phyloP scores from a whole-genome alignment of 2,113 vertebrate genomes.

The Pygathrix nemaeus region DNA sequence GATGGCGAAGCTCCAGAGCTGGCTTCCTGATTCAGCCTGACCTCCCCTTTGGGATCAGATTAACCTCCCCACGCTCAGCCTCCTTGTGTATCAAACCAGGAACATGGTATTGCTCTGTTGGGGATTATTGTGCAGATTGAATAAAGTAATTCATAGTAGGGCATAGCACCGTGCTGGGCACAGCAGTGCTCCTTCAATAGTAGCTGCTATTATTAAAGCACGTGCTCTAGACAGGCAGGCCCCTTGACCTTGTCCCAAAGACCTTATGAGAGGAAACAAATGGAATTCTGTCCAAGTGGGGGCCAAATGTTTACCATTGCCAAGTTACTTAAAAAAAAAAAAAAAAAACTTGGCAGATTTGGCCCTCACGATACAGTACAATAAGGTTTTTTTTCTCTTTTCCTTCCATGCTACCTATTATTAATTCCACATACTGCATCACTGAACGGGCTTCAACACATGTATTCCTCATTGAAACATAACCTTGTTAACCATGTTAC shows the following conservation, averaged over 20 bases:
- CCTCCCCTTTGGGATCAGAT: not conserved
- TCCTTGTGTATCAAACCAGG: not conserved
- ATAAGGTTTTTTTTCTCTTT: not conserved
- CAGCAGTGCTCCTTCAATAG: not conserved
- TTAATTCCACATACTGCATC: not conserved
- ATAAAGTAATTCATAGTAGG: not conserved
- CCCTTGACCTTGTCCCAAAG: too few species aligned
- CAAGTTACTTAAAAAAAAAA: not conserved
- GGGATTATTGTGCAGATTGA: not conserved
- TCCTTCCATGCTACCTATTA: not conserved
- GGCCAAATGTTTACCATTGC: not conserved
- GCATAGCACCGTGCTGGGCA: not conserved
- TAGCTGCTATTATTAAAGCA: not conserved
- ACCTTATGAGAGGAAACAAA: not conserved
- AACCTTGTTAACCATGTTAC: fast-evolving
- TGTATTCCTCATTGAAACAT: not conserved
- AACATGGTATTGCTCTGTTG: not conserved
- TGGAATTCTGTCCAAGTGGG: not conserved
- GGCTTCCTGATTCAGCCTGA: not conserved
- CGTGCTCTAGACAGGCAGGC: not conserved
- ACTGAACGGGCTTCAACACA: not conserved
- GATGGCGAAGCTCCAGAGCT: fast-evolving
- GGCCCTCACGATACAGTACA: not conserved
- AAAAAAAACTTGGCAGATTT: not conserved
- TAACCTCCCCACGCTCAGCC: not conserved